A percentile compares a stretch with the other conserved stretches of the same genome.
Conservation (phyloP, 2,888 invertebrate species). For the Pyralis farinalis region DNA sequence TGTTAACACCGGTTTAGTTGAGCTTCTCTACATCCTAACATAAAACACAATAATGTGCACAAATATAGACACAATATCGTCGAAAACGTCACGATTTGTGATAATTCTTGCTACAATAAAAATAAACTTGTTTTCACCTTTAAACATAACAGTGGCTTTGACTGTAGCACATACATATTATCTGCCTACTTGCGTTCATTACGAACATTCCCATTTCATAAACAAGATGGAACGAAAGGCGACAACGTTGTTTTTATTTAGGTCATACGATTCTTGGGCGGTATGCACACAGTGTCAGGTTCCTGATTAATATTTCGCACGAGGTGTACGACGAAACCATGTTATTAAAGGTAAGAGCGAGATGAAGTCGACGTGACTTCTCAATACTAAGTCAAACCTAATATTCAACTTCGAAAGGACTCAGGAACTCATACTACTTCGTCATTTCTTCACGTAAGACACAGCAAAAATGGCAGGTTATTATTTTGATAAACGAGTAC, state of each 20-base stretch:
- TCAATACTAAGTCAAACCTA: slow-evolving; percentile 4
- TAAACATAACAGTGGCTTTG: slow-evolving; percentile 7
- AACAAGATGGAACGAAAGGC: slow-evolving; percentile 56
- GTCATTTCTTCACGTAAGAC: too few species aligned
- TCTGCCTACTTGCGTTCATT: slow-evolving; percentile 8
- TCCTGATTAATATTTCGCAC: slow-evolving; percentile 57
- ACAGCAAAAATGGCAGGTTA: background rate
- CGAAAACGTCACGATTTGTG: slow-evolving; percentile 6
- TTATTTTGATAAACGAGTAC: slow-evolving; percentile 10
- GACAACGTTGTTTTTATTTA: slow-evolving; percentile 53
- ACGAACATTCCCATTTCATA: slow-evolving; percentile 28
- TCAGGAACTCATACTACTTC: too few species aligned
- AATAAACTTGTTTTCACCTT: slow-evolving; percentile 12
- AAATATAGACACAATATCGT: background rate
- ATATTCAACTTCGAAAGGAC: too few species aligned
- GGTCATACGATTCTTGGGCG: slow-evolving; percentile 46
- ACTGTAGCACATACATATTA: slow-evolving; percentile 9
- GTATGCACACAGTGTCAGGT: slow-evolving; percentile 44
- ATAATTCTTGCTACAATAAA: slow-evolving; percentile 8
- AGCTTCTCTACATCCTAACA: slow-evolving; percentile 12
- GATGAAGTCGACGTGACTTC: too few species aligned
- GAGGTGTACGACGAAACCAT: slow-evolving; percentile 10
- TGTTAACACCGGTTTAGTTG: slow-evolving; percentile 23
- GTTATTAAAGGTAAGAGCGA: background rate
- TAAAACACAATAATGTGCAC: slow-evolving; percentile 1